Evolutionary conservation across 1,140 invertebrate genomes (phyloP).

Genomic region (Bombus cullumanus): DNA sequence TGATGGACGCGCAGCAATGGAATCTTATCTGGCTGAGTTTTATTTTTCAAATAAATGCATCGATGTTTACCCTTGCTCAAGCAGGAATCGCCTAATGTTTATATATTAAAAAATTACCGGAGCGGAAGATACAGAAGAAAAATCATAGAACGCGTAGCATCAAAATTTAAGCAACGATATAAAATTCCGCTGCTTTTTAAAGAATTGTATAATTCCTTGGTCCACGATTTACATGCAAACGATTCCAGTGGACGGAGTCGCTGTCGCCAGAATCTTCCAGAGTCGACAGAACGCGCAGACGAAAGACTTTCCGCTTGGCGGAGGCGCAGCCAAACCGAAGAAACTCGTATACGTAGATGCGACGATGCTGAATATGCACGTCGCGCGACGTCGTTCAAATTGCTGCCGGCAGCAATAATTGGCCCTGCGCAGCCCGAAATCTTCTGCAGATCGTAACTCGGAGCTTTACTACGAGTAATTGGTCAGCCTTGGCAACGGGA

Average conservation of each 20-base stretch:
- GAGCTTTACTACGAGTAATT: not conserved
- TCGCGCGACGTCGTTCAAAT: constrained; percentile 29
- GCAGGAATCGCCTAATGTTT: not conserved
- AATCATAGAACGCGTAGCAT: not conserved
- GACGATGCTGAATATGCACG: not conserved
- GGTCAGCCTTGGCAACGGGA: not conserved
- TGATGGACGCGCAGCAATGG: not conserved
- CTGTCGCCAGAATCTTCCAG: not conserved
- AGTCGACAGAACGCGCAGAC: not conserved
- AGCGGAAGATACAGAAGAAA: not conserved
- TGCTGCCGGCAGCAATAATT: constrained; percentile 46
- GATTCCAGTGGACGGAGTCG: not conserved
- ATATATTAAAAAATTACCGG: not conserved
- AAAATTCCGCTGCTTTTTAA: not conserved
- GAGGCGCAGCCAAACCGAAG: not conserved
- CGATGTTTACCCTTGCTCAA: too few relatives aligned
- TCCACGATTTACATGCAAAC: not conserved
- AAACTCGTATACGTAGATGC: not conserved
- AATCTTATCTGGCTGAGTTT: too few relatives aligned
- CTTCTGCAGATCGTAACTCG: not conserved
- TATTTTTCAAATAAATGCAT: not conserved
- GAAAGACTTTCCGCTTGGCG: not conserved
- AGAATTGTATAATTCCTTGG: not conserved
- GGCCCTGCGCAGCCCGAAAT: not conserved
- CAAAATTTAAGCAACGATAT: not conserved